A percentile compares a stretch with the other conserved stretches of the same genome.
These are phyloP conservation scores for Erebia epiphron DNA, from an alignment of 2,888 invertebrate genomes.

Conservation along the genomic window DNA sequence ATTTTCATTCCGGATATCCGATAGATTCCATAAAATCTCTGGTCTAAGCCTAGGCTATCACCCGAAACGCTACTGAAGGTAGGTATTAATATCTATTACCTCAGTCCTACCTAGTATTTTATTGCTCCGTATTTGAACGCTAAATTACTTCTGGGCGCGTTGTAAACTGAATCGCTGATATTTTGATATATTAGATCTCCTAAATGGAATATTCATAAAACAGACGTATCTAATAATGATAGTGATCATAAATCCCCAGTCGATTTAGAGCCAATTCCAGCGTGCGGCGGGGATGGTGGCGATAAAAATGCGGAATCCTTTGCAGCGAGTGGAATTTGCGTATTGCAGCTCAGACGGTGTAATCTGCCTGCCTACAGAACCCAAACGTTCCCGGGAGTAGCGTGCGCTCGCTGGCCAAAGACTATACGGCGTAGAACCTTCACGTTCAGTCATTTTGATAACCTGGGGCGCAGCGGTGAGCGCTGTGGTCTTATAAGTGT, in stretches of 20 bases:
- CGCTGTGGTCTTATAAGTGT: too few species aligned
- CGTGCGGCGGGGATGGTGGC: slow-evolving; percentile 56
- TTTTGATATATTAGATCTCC: neutral
- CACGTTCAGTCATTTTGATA: neutral
- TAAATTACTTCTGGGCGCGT: neutral
- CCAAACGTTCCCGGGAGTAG: slow-evolving; percentile 74
- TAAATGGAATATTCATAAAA: slow-evolving; percentile 6
- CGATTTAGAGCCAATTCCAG: slow-evolving; percentile 60
- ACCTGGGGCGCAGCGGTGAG: too few species aligned
- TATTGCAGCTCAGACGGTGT: slow-evolving; percentile 80
- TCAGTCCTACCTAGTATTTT: too few species aligned
- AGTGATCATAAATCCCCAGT: slow-evolving; percentile 45
- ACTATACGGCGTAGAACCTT: slow-evolving; percentile 42
- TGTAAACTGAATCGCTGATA: neutral
- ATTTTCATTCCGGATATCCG: too few species aligned
- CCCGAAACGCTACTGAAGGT: too few species aligned
- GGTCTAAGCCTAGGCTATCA: too few species aligned
- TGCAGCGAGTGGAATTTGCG: slow-evolving; percentile 77
- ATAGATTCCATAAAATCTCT: too few species aligned
- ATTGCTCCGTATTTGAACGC: too few species aligned
- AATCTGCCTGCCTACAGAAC: slow-evolving; percentile 77
- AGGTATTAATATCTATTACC: too few species aligned
- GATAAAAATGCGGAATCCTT: slow-evolving; percentile 79
- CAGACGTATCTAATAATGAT: slow-evolving; percentile 34
- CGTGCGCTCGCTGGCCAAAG: slow-evolving; percentile 63